Conservation (phyloP, 2,888 invertebrate genomes). For the Magallana nippona region DNA sequence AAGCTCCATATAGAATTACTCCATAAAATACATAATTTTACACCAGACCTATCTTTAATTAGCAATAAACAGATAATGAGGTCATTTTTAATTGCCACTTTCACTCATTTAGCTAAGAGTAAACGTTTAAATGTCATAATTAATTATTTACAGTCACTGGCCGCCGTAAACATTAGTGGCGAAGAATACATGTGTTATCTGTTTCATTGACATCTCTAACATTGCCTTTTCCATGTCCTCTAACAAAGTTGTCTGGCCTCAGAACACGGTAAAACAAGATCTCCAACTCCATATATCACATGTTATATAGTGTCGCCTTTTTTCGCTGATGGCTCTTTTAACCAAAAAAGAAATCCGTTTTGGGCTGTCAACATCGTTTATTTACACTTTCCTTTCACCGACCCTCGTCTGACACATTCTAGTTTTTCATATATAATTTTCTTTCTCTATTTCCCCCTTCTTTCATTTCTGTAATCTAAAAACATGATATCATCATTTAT, state of each 20-base stretch:
- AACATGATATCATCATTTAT: not conserved
- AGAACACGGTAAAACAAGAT: not conserved
- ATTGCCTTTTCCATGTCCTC: not conserved
- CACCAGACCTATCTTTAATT: not conserved
- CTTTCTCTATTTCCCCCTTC: not conserved
- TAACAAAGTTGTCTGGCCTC: not conserved
- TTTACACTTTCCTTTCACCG: not conserved
- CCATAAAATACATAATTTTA: conserved; percentile 14
- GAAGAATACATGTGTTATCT: not conserved
- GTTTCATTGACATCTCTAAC: conserved; percentile 17
- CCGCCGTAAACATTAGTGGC: conserved; percentile 1
- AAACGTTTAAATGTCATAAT: conserved; percentile 15
- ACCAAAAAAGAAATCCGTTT: not conserved
- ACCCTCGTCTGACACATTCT: conserved; percentile 1
- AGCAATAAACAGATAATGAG: conserved; percentile 4
- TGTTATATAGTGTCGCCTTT: not conserved
- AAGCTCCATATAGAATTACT: not conserved
- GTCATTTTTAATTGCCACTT: conserved; percentile 15
- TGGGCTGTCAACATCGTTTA: not conserved
- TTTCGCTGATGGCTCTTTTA: conserved; percentile 2
- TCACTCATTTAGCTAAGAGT: conserved; percentile 16
- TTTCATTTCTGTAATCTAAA: not conserved
- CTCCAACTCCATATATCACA: not conserved
- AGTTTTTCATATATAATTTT: not conserved
- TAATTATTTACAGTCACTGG: conserved; percentile 24